A percentile compares a stretch with the other conserved stretches of the same genome.
Conservation (phyloP, 2,113 vertebrate genomes). For the Pachyramphus minor region DNA sequence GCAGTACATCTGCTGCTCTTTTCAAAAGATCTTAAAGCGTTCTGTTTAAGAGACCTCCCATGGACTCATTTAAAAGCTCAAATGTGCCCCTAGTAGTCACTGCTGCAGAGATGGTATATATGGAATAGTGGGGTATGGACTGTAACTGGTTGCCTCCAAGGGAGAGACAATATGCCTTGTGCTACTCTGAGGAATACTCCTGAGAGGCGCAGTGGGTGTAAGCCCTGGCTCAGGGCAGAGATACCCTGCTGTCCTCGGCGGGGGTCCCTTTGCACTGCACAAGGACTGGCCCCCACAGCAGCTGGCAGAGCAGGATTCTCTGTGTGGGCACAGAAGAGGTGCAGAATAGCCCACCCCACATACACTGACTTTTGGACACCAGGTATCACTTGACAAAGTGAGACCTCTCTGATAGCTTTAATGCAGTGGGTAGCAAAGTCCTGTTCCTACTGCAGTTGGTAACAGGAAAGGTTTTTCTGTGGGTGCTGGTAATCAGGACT, state of each 20-base stretch:
- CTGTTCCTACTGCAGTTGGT: neutral
- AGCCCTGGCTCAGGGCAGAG: neutral
- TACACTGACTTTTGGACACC: fast-evolving
- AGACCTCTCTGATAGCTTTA: neutral
- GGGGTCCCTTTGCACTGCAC: neutral
- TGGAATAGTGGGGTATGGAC: neutral
- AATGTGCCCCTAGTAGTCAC: neutral
- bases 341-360: neutral
- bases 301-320: neutral
- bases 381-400: neutral
- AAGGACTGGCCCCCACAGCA: neutral
- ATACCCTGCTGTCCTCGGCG: fast-evolving
- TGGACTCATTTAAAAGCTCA: constrained; percentile 46
- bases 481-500: neutral
- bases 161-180: neutral
- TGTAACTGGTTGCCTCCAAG: neutral
- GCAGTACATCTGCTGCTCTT: constrained; percentile 35
- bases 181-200: neutral
- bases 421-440: neutral
- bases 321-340: fast-evolving
- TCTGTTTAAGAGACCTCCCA: constrained; percentile 42
- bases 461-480: neutral
- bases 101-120: neutral
- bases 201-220: neutral
- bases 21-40: constrained; percentile 49